Percentiles rank a stretch among this genome's conserved stretches.
Evolutionary conservation across 2,888 invertebrate species (phyloP).

Genomic region (Ochlodes sylvanus): DNA sequence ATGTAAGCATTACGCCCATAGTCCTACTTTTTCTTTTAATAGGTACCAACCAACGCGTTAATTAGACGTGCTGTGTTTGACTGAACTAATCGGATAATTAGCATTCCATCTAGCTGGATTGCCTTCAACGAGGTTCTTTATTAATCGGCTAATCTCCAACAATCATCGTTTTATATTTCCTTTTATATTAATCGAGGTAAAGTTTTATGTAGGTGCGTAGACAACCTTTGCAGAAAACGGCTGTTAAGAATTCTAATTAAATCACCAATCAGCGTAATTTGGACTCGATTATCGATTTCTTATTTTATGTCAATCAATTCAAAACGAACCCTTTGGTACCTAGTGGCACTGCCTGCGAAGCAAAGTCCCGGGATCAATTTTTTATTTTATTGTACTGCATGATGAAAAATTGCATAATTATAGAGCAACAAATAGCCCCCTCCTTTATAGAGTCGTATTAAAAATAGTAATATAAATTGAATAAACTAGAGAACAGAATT

Average conservation of each 20-base stretch:
- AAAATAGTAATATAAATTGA: no score
- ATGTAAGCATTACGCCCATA: not conserved
- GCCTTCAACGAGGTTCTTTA: constrained; percentile 39
- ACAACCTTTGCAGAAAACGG: not conserved
- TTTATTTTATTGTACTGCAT: no score
- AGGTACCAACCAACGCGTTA: constrained; percentile 5
- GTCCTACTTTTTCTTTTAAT: constrained; percentile 4
- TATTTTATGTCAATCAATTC: not conserved
- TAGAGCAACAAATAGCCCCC: no score
- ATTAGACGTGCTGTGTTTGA: constrained; percentile 21
- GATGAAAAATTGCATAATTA: no score
- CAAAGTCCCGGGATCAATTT: no score
- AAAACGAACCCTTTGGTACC: no score
- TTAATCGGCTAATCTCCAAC: constrained; percentile 21
- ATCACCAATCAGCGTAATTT: not conserved
- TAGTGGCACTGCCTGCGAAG: no score
- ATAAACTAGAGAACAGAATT: no score
- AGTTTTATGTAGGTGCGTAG: not conserved
- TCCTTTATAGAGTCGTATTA: no score
- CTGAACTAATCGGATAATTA: constrained; percentile 41
- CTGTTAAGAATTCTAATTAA: not conserved
- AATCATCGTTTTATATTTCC: constrained; percentile 2
- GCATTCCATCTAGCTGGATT: constrained; percentile 42
- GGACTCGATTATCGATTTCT: not conserved
- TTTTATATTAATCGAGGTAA: constrained; percentile 3